phyloP scores from a whole-genome alignment of 2,888 invertebrate species.

The Chironomus tentans region DNA sequence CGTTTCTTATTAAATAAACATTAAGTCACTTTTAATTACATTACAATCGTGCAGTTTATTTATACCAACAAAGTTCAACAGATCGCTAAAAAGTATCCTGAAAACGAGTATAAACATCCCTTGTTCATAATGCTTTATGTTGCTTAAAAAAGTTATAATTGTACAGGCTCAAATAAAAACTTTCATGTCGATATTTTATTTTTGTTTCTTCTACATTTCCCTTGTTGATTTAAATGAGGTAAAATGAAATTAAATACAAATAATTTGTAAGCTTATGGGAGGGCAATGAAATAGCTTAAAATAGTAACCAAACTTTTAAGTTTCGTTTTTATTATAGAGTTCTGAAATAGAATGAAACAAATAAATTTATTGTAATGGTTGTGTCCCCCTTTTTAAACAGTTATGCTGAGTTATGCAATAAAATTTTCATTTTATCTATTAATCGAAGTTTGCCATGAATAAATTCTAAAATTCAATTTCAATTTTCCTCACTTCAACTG shows the following conservation, averaged over 20 bases:
- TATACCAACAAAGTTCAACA: no score
- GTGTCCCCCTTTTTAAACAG: background rate
- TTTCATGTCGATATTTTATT: background rate
- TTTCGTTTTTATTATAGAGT: background rate
- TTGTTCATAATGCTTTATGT: background rate
- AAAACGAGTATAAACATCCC: no score
- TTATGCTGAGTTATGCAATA: no score
- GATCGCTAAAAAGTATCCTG: no score
- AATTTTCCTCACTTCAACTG: background rate
- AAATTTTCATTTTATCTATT: no score
- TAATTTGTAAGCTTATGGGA: background rate
- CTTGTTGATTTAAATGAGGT: background rate
- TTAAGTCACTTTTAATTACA: no score
- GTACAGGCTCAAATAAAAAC: background rate
- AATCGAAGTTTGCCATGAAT: no score
- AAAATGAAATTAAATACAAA: background rate
- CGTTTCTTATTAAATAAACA: no score
- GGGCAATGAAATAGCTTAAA: background rate
- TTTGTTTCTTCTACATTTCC: background rate
- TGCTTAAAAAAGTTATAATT: background rate
- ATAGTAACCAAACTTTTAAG: background rate
- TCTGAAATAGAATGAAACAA: background rate
- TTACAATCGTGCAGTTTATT: no score
- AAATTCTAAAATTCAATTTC: background rate
- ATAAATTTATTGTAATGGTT: background rate